Percentiles rank a stretch among this genome's conserved stretches.
Conservation (phyloP, 1,140 invertebrate genomes). For the Bilobella aurantiaca region DNA sequence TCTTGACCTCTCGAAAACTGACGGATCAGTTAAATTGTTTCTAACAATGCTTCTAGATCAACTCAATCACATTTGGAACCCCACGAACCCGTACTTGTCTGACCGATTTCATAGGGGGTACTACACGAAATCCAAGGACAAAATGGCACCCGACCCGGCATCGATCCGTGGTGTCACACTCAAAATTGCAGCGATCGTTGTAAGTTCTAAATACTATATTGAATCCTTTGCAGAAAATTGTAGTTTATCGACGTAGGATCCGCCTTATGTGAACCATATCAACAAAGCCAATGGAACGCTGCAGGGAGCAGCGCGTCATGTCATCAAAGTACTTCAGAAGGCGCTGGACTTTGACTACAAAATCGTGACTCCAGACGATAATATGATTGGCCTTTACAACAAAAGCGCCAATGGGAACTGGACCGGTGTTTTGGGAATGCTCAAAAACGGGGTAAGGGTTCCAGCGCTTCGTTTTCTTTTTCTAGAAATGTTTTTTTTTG, state of each 20-base stretch:
- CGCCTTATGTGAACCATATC: slow-evolving; percentile 16
- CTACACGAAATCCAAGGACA: slow-evolving; percentile 17
- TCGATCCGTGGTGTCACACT: slow-evolving; percentile 18
- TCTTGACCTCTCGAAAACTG: too few species aligned
- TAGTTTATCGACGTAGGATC: slow-evolving; percentile 17
- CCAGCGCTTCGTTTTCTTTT: too few species aligned
- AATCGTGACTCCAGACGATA: slow-evolving; percentile 23
- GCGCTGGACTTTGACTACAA: slow-evolving; percentile 27
- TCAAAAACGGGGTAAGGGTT: slow-evolving; percentile 16
- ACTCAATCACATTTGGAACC: slow-evolving; percentile 33
- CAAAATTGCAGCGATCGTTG: slow-evolving; percentile 22
- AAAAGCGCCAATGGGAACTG: not conserved
- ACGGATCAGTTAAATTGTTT: too few species aligned
- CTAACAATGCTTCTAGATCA: slow-evolving; percentile 29
- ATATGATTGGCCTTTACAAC: slow-evolving; percentile 15
- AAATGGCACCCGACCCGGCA: slow-evolving; percentile 10
- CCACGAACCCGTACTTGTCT: slow-evolving; percentile 28
- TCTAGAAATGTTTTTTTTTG: too few species aligned
- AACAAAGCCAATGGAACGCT: slow-evolving; percentile 17
- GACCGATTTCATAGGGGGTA: slow-evolving; percentile 22
- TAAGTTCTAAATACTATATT: slow-evolving; percentile 7
- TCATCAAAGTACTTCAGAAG: slow-evolving; percentile 27
- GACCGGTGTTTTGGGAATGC: slow-evolving; percentile 25
- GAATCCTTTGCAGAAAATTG: not conserved
- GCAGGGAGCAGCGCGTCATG: slow-evolving; percentile 12